Evolutionary conservation across 2,797 vertebrate species (phyloP).

Genomic region (Chelon labrosus): DNA sequence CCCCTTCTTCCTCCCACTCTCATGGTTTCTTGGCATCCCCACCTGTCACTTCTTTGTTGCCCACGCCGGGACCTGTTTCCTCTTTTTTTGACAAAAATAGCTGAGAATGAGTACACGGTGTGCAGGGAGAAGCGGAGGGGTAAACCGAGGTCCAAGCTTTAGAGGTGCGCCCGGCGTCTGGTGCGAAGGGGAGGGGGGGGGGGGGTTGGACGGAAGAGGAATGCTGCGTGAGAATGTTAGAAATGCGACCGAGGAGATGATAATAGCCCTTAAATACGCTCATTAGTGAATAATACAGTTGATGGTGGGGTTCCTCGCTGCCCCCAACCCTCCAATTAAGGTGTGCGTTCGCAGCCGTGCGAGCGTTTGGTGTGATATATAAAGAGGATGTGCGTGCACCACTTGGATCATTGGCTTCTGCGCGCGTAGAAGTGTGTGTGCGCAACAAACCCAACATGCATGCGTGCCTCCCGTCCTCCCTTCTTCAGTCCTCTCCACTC

Average conservation of each 20-base stretch:
- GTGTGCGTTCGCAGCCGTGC: neutral
- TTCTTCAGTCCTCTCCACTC: conserved; percentile 61
- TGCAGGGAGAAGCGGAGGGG: conserved; percentile 1
- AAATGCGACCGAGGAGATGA: neutral
- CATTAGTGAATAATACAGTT: neutral
- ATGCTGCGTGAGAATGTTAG: neutral
- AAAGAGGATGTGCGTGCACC: neutral
- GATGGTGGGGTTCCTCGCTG: too few species aligned
- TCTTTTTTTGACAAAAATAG: neutral
- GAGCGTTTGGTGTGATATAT: conserved; percentile 3
- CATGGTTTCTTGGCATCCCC: conserved; percentile 7
- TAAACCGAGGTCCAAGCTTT: conserved; percentile 5
- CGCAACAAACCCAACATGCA: conserved; percentile 34
- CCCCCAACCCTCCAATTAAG: neutral
- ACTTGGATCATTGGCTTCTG: conserved; percentile 6
- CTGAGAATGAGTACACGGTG: conserved; percentile 9
- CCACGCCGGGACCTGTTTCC: neutral
- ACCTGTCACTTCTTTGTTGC: conserved; percentile 8
- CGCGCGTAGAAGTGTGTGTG: conserved; percentile 20
- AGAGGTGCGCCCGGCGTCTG: neutral
- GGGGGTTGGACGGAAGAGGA: neutral
- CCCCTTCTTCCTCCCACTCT: conserved; percentile 2
- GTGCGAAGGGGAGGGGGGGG: neutral
- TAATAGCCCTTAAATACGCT: neutral
- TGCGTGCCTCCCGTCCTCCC: conserved; percentile 55